Percentiles rank a stretch among this genome's conserved stretches.
Conservation (phyloP, 2,797 vertebrate species). For the Amblyopsis hoosieri region DNA sequence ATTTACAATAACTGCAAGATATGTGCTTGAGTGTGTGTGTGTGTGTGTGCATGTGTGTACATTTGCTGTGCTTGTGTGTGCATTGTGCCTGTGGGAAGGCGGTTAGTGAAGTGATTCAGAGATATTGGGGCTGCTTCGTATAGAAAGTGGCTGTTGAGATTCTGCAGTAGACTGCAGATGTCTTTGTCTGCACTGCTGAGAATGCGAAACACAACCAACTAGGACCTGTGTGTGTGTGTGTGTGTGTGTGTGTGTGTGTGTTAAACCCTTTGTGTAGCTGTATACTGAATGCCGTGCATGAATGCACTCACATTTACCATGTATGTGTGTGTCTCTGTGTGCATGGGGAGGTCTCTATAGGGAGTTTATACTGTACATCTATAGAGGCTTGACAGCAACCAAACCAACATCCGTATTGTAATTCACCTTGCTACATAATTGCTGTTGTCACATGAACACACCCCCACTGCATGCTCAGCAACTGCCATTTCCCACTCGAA, state of each 20-base stretch:
- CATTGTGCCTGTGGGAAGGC: neutral
- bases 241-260: neutral
- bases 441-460: conserved; percentile 1
- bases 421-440: neutral
- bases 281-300: neutral
- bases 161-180: neutral
- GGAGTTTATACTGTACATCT: neutral
- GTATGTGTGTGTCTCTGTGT: conserved; percentile 1
- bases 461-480: conserved; percentile 1
- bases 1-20: neutral
- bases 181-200: conserved; percentile 7
- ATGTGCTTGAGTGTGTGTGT: neutral
- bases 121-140: neutral
- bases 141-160: neutral
- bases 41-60: neutral
- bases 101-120: neutral
- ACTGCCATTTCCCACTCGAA: neutral
- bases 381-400: neutral
- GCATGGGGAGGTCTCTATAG: too few relatives aligned
- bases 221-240: neutral
- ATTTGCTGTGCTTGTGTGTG: neutral
- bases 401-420: neutral
- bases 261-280: neutral
- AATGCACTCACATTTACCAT: neutral
- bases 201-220: conserved; percentile 4